Conservation (phyloP, 2,888 invertebrate genomes). For the Microctonus brassicae region DNA sequence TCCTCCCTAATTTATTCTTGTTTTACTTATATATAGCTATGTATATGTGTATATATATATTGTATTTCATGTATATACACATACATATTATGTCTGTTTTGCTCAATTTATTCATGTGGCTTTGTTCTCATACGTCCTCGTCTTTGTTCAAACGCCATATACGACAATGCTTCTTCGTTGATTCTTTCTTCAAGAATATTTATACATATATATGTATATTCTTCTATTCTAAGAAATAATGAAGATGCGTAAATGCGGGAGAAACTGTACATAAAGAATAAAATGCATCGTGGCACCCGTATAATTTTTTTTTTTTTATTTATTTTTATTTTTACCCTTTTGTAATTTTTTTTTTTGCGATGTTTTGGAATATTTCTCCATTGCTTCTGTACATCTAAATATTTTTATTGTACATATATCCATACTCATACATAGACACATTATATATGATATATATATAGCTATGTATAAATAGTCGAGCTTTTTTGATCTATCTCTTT, state of each 20-base stretch:
- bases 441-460: no score
- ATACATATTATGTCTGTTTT: not conserved
- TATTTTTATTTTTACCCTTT: constrained; percentile 29
- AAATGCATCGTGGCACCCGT: constrained; percentile 28
- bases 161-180: not conserved
- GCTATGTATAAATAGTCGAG: no score
- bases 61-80: not conserved
- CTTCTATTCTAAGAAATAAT: constrained; percentile 11
- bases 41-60: not conserved
- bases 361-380: constrained; percentile 24
- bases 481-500: constrained; percentile 40
- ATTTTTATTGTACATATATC: not conserved
- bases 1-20: not conserved
- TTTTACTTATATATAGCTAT: not conserved
- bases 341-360: constrained; percentile 26
- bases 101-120: constrained; percentile 32
- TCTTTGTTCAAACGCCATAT: constrained; percentile 16
- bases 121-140: constrained; percentile 25
- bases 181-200: no score
- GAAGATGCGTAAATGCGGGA: not conserved
- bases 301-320: constrained; percentile 29
- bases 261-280: not conserved
- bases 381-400: constrained; percentile 20
- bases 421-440: constrained; percentile 6
- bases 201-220: not conserved